Conservation (phyloP, 2,797 vertebrate species). For the Pyrrhura leucotis region DNA sequence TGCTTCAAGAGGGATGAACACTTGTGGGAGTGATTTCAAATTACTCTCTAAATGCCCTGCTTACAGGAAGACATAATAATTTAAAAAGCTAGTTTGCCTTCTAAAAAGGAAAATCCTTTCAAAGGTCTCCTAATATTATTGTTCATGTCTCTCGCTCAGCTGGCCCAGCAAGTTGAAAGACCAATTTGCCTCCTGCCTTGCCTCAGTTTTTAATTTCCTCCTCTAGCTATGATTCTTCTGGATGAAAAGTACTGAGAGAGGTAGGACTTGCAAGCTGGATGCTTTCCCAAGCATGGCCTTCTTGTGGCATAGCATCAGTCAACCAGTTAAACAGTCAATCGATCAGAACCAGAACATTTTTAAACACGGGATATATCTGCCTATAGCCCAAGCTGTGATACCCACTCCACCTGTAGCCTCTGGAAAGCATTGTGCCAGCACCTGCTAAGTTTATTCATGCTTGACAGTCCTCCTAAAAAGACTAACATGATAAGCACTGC, state of each 20-base stretch:
- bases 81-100: background rate
- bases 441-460: background rate
- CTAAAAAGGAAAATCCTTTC: background rate
- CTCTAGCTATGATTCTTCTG: background rate
- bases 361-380: background rate
- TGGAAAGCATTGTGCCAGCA: background rate
- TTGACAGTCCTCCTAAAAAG: background rate
- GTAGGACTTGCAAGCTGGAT: background rate
- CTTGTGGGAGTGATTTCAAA: background rate
- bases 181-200: conserved; percentile 15
- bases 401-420: background rate
- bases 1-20: background rate
- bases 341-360: background rate
- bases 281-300: background rate
- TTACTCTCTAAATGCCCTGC: background rate
- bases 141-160: background rate
- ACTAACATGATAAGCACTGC: background rate
- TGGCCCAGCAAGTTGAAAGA: conserved; percentile 24
- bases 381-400: background rate
- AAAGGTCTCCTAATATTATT: background rate
- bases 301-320: background rate
- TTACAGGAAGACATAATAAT: background rate
- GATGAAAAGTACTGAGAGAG: background rate
- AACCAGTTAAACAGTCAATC: background rate
- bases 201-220: conserved; percentile 14